phyloP scores from a whole-genome alignment of 1,140 invertebrate genomes.

The Drosophila ficusphila region DNA sequence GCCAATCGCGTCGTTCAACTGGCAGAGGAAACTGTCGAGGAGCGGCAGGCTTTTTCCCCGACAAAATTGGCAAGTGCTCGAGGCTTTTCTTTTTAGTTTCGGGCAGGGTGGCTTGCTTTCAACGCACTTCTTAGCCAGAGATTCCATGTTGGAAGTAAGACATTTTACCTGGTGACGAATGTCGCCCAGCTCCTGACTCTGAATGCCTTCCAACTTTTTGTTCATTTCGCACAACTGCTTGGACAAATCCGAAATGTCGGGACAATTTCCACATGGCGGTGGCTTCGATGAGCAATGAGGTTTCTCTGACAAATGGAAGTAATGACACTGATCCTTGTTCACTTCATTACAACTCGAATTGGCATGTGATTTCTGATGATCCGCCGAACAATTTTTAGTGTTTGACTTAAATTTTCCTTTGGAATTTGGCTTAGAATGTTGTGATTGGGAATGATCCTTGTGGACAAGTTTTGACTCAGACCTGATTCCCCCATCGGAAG shows the following conservation, averaged over 20 bases:
- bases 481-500: not conserved
- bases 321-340: too few relatives aligned
- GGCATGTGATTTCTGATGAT: not conserved
- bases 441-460: not conserved
- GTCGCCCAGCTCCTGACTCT: not conserved
- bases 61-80: slow-evolving; percentile 55
- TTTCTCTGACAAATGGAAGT: not conserved
- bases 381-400: not conserved
- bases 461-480: not conserved
- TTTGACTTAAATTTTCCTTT: too few relatives aligned
- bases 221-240: not conserved
- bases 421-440: not conserved
- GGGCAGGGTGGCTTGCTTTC: too few relatives aligned
- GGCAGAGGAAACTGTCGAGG: slow-evolving; percentile 8
- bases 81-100: not conserved
- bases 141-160: not conserved
- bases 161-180: not conserved
- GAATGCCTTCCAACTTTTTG: not conserved
- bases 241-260: not conserved
- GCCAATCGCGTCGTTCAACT: slow-evolving; percentile 34
- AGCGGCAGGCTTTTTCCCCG: slow-evolving; percentile 13
- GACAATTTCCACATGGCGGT: not conserved
- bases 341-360: not conserved
- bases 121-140: not conserved
- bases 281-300: not conserved